A percentile compares a stretch with the other conserved stretches of the same genome.
Conservation (phyloP, 2,797 vertebrate species). For the Odontamblyopus lacepedii region DNA sequence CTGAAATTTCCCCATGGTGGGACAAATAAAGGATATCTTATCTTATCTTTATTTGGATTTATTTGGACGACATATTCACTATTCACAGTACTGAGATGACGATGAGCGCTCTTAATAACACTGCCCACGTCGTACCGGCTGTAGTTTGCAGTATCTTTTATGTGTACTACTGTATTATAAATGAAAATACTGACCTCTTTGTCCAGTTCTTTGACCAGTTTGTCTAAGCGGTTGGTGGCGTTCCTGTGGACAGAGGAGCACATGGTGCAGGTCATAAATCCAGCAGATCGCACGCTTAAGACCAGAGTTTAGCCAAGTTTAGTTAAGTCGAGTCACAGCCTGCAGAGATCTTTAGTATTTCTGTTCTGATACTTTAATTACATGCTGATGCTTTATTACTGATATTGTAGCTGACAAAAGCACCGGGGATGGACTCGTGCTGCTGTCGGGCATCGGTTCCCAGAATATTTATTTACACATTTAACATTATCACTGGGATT, state of each 20-base stretch:
- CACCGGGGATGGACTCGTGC: too few relatives aligned
- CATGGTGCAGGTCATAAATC: neutral
- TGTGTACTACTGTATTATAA: neutral
- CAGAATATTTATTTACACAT: too few relatives aligned
- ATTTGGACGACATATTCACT: neutral
- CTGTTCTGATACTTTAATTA: too few relatives aligned
- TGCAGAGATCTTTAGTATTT: neutral
- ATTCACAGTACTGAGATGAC: neutral
- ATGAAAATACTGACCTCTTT: conserved; percentile 83
- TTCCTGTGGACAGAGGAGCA: conserved; percentile 73
- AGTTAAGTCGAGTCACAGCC: neutral
- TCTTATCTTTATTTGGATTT: neutral
- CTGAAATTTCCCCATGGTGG: too few relatives aligned
- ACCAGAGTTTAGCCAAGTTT: neutral
- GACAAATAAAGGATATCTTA: too few relatives aligned
- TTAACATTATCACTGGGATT: too few relatives aligned
- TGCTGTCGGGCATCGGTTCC: too few relatives aligned
- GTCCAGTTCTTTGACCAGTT: conserved; percentile 92
- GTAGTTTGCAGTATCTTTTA: neutral
- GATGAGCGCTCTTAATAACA: too few relatives aligned
- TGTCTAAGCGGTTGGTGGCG: conserved; percentile 88
- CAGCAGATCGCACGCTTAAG: too few relatives aligned
- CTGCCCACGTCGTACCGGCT: too few relatives aligned
- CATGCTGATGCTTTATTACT: too few relatives aligned
- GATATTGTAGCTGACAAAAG: too few relatives aligned